A percentile compares a stretch with the other conserved stretches of the same genome.
These are phyloP conservation scores for Macaca mulatta DNA, from an alignment of 2,113 vertebrate species.

Conservation along the genomic window DNA sequence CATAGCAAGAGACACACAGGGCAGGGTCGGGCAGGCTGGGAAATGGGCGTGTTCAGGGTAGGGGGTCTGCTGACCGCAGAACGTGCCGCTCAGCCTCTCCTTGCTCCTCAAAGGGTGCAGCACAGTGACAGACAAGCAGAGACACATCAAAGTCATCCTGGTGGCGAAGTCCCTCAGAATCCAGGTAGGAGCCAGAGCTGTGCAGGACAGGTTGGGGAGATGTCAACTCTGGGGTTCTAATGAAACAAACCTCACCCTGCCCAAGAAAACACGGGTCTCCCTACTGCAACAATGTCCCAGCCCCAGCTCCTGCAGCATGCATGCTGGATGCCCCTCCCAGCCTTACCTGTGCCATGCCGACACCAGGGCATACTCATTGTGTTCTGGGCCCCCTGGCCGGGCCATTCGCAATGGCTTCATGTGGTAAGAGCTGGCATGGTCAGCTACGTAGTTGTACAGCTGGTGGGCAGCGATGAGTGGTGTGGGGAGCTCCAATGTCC, in stretches of 20 bases:
- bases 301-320: neutral
- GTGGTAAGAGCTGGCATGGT: constrained; percentile 95
- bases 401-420: constrained; percentile 98
- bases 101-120: constrained; percentile 96
- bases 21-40: neutral
- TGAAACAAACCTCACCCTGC: neutral
- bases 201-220: neutral
- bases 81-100: constrained; percentile 94
- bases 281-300: neutral
- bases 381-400: constrained; percentile 87
- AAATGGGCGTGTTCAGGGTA: neutral
- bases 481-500: constrained; percentile 92
- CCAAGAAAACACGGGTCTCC: neutral
- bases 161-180: constrained; percentile 94
- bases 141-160: constrained; percentile 98
- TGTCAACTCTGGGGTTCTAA: neutral
- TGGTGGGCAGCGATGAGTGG: constrained; percentile 97
- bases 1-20: neutral
- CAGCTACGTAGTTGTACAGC: constrained; percentile 98
- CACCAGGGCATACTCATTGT: constrained; percentile 96
- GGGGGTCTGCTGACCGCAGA: constrained; percentile 87
- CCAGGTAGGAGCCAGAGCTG: constrained; percentile 96
- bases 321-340: neutral
- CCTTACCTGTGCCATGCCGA: constrained; percentile 96
- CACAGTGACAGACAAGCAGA: constrained; percentile 95